Conservation (phyloP, 2,797 vertebrate species). For the Cryptoprocta ferox region DNA sequence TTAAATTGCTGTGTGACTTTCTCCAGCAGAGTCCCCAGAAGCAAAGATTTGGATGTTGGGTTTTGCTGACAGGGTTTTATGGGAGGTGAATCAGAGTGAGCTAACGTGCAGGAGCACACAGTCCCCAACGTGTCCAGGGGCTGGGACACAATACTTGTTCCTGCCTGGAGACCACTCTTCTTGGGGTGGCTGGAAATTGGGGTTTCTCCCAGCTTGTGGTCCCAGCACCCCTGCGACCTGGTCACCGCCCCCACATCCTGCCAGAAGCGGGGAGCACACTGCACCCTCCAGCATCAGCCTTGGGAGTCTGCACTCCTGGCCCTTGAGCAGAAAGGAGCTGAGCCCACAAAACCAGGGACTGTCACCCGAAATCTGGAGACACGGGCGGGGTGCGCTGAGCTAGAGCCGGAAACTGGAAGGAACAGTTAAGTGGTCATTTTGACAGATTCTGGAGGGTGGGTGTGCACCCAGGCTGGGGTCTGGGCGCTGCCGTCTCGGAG, state of each 20-base stretch:
- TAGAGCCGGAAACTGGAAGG: neutral
- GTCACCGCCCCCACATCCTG: neutral
- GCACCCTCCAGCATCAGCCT: too few relatives aligned
- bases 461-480: neutral
- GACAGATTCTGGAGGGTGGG: neutral
- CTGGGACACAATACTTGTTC: neutral
- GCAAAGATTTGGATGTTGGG: neutral
- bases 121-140: neutral
- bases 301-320: too few relatives aligned
- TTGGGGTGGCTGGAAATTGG: neutral
- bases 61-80: neutral
- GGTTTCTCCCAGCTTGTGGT: neutral
- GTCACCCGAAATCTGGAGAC: neutral
- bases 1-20: neutral
- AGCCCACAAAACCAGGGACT: too few relatives aligned
- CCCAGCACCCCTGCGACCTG: neutral
- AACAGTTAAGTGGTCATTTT: neutral
- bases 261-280: neutral
- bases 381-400: neutral
- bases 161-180: neutral
- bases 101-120: neutral
- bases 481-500: neutral
- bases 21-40: neutral
- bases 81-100: neutral
- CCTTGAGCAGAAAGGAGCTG: neutral